phyloP scores from a whole-genome alignment of 2,888 invertebrate species.

The Automeris io region DNA sequence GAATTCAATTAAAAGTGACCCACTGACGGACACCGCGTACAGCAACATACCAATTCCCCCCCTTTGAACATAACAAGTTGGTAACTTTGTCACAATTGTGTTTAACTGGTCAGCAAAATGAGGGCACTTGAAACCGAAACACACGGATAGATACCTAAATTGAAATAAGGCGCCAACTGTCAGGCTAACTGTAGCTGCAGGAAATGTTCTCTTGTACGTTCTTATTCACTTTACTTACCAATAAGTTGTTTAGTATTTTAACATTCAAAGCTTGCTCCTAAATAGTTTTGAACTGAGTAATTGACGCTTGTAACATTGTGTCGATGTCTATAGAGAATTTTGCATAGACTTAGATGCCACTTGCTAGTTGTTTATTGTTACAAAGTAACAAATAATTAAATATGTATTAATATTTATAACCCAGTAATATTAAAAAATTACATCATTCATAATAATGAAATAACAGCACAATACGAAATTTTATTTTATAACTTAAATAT shows the following conservation, averaged over 20 bases:
- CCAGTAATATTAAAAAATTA: too few relatives aligned
- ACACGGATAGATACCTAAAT: constrained; percentile 23
- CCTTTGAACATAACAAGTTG: constrained; percentile 27
- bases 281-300: constrained; percentile 18
- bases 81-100: constrained; percentile 31
- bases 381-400: too few relatives aligned
- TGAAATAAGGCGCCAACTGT: constrained; percentile 30
- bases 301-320: constrained; percentile 21
- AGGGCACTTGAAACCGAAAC: constrained; percentile 24
- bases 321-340: constrained; percentile 18
- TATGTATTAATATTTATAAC: too few relatives aligned
- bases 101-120: constrained; percentile 20
- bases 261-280: constrained; percentile 16
- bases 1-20: constrained; percentile 72
- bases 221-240: constrained; percentile 10
- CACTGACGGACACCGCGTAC: constrained; percentile 38
- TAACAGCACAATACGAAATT: too few relatives aligned
- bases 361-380: constrained; percentile 1
- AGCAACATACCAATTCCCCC: constrained; percentile 38
- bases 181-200: constrained; percentile 30
- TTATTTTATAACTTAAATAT: too few relatives aligned
- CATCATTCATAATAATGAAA: too few relatives aligned
- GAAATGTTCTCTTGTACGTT: constrained; percentile 20
- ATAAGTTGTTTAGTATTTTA: constrained; percentile 8
- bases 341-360: background rate